Conservation (phyloP, 2,797 vertebrate species). For the Myotis daubentonii region DNA sequence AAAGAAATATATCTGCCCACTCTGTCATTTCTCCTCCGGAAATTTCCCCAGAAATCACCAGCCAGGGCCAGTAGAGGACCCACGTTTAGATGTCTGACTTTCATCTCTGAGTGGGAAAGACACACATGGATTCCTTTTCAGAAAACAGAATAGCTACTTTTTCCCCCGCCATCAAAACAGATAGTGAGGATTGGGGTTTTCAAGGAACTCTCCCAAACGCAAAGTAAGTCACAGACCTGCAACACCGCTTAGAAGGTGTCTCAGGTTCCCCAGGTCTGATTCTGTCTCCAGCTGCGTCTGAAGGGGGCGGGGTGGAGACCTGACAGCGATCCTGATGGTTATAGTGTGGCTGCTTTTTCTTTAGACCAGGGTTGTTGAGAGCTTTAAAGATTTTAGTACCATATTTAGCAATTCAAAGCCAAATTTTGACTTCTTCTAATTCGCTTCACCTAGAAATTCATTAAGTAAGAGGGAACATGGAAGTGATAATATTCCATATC, state of each 20-base stretch:
- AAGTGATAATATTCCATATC: not conserved
- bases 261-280: not conserved
- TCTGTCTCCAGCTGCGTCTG: not conserved
- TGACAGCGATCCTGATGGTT: not conserved
- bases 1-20: not conserved
- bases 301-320: accelerated
- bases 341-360: not conserved
- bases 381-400: not conserved
- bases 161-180: not conserved
- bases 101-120: conserved; percentile 15
- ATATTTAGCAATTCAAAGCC: not conserved
- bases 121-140: not conserved
- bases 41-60: not conserved
- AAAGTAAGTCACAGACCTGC: not conserved
- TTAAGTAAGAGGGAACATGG: not conserved
- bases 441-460: not conserved
- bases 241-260: not conserved
- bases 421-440: conserved; percentile 9
- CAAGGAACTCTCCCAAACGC: not conserved
- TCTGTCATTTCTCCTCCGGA: not conserved
- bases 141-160: not conserved
- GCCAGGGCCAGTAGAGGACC: not conserved
- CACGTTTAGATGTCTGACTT: not conserved
- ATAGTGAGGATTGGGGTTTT: not conserved
- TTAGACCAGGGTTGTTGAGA: not conserved